Evolutionary conservation across 2,888 invertebrate genomes (phyloP).

Genomic region (Troides aeacus): DNA sequence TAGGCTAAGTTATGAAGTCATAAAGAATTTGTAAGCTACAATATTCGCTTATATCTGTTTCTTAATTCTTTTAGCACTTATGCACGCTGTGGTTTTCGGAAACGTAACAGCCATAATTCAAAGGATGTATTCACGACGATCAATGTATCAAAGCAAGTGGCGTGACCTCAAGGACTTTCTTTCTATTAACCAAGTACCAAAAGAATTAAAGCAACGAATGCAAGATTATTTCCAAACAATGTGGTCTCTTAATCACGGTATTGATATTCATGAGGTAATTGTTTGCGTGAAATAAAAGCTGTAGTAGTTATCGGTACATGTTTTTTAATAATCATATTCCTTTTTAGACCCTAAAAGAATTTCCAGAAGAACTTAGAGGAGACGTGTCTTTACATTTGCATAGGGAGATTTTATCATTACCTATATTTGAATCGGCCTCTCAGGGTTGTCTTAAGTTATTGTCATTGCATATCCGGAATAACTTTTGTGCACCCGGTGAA

Average conservation of each 20-base stretch:
- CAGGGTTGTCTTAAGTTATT: conserved; percentile 96
- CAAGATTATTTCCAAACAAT: conserved; percentile 98
- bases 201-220: conserved; percentile 96
- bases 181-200: conserved; percentile 95
- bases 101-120: conserved; percentile 99
- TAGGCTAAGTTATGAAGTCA: too few species aligned
- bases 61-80: conserved; percentile 84
- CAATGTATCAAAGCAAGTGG: conserved; percentile 96
- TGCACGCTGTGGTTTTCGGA: conserved; percentile 99
- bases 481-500: conserved; percentile 98
- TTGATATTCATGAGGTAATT: conserved; percentile 95
- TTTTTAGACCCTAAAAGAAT: conserved; percentile 93
- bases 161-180: conserved; percentile 97
- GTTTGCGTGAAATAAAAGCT: not conserved
- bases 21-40: too few species aligned
- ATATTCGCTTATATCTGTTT: not conserved
- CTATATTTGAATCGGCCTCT: conserved; percentile 96
- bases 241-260: conserved; percentile 98
- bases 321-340: not conserved
- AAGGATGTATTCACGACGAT: conserved; percentile 96
- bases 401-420: conserved; percentile 94
- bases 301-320: not conserved
- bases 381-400: conserved; percentile 98
- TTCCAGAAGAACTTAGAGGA: conserved; percentile 96
- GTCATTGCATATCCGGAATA: conserved; percentile 94